Conservation (phyloP, 2,113 vertebrate species). For the Spilogale gracilis region DNA sequence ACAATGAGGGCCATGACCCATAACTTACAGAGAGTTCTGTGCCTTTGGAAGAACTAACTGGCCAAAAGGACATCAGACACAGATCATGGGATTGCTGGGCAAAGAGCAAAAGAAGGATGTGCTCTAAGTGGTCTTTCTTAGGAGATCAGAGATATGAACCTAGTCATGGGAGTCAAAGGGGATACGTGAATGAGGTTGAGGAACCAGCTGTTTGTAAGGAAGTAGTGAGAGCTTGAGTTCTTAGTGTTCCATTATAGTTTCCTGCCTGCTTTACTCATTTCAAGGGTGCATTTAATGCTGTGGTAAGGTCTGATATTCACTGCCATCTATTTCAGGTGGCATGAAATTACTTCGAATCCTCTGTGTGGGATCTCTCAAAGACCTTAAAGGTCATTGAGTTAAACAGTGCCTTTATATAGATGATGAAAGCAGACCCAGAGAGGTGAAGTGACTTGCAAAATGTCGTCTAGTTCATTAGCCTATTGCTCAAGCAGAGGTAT, state of each 20-base stretch:
- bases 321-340: not conserved
- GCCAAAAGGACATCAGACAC: conserved; percentile 19
- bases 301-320: not conserved
- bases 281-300: not conserved
- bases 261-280: not conserved
- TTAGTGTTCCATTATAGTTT: not conserved
- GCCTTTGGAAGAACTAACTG: conserved; percentile 24
- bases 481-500: not conserved
- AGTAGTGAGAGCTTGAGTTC: not conserved
- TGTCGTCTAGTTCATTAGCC: not conserved
- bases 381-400: not conserved
- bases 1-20: not conserved
- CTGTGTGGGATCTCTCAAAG: not conserved
- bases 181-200: not conserved
- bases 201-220: not conserved
- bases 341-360: not conserved
- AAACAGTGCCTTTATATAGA: not conserved
- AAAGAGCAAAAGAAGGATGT: conserved; percentile 2
- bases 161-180: not conserved
- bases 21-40: not conserved
- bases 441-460: not conserved
- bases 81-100: not conserved
- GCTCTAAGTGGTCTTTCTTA: not conserved
- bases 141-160: not conserved
- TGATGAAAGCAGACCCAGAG: not conserved